Base-by-base conservation (phyloP, 2,888 invertebrate species). In the Coecobrya sp. region DNA sequence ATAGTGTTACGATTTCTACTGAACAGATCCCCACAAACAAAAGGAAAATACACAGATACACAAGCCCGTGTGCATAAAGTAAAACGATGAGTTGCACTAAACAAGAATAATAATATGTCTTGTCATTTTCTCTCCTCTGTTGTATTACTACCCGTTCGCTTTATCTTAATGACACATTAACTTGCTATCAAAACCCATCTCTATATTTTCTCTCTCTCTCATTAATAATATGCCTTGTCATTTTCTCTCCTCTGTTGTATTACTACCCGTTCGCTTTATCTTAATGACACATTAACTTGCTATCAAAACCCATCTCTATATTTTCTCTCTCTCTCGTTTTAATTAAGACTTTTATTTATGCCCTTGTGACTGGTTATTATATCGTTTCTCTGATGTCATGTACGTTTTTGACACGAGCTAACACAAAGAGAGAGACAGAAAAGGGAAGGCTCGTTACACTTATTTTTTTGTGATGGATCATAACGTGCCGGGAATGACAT, bases 271-370 rank as follows among this genome's bases (percentile, higher is more conserved):
- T 55, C 55, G 79, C 55, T 81, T n/a, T 10, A 10, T 86, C 86
- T 86, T 73, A 88, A 88, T 79, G 88, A 79, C 88, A 88, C 88
- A 88, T 88, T 88, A 88, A 88, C 79, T 88, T 88, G 79, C 88
- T 79, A 88, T 88, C 88, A 79, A 27, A 25, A 19, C 62, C 36
- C 82, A 42, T 55, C 79, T 52, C 30, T 59, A 62, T n/a, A n/a
- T n/a, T n/a, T 62, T 62, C 19, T 36, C 49, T 49, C 36, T 11
- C 73, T 86, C 73, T 79, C 79, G 79, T 88, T 88, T 88, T 88
- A 88, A 88, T 88, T 88, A 88, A 88, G 88, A 88, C 79, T 88
- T 86, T 79, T 79, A 86, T 76, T 49, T 68, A 49, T 65, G 65
- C 49, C 25, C 68, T 49, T 62, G 82, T 81, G 59, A 79, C 79